Evolutionary conservation across 2,888 invertebrate genomes (phyloP).

Genomic region (Tanytarsus gracilentus): DNA sequence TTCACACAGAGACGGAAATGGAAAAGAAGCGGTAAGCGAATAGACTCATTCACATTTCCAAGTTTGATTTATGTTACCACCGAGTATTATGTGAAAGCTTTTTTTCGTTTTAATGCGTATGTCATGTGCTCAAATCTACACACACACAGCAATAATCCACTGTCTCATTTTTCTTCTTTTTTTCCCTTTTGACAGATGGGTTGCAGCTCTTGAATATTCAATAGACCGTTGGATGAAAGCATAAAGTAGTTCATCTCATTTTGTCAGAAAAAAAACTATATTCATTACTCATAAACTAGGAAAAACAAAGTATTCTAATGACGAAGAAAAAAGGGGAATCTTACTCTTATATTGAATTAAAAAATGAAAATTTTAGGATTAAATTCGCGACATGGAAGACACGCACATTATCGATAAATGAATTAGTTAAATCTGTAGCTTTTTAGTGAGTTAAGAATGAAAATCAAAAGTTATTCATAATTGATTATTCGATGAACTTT

Average conservation of each 20-base stretch:
- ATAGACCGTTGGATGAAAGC: constrained; percentile 89
- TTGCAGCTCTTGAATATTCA: constrained; percentile 87
- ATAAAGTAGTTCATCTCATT: too few species aligned
- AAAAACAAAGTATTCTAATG: not conserved
- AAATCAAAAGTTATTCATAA: too few species aligned
- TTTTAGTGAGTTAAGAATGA: too few species aligned
- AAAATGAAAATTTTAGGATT: too few species aligned
- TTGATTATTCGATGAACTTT: too few species aligned
- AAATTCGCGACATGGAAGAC: too few species aligned
- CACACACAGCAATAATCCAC: not conserved
- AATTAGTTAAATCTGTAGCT: too few species aligned
- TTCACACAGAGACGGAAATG: constrained; percentile 89
- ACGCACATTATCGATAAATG: too few species aligned
- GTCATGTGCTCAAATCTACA: not conserved
- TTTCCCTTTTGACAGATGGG: constrained; percentile 60
- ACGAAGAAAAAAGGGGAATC: too few species aligned
- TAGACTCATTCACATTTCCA: not conserved
- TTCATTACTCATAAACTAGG: constrained; percentile 2
- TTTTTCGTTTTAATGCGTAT: not conserved
- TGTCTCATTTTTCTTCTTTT: constrained; percentile 29
- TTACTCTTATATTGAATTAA: too few species aligned
- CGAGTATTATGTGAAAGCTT: not conserved
- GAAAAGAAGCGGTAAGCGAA: constrained; percentile 77
- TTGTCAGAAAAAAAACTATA: too few species aligned
- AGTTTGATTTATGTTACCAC: not conserved